These are phyloP conservation scores for Channallabes apus DNA, from an alignment of 2,797 vertebrate species.

Conservation along the genomic window DNA sequence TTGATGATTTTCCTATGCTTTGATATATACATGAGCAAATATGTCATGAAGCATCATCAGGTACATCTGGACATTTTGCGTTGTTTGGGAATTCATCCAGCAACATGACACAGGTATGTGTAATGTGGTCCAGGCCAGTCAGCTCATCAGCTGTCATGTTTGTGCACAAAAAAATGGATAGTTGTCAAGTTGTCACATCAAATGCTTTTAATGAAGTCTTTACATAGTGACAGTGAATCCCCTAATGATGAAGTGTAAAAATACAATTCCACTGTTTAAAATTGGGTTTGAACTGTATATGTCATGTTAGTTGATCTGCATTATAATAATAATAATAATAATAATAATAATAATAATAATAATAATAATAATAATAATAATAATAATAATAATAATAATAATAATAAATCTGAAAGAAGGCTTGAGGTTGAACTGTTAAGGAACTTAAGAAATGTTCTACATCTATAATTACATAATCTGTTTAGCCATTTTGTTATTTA, in stretches of 20 bases:
- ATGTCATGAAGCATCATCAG: background rate
- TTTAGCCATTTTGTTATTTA: background rate
- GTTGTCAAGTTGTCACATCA: background rate
- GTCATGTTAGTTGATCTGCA: background rate
- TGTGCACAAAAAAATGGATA: background rate
- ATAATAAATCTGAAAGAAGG: background rate
- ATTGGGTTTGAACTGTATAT: background rate
- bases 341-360: too few species aligned
- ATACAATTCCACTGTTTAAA: background rate
- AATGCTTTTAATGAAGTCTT: background rate
- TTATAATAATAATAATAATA: too few species aligned
- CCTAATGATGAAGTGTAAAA: background rate
- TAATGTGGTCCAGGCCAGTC: background rate
- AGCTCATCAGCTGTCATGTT: conserved; percentile 3
- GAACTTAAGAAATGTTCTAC: background rate
- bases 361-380: too few species aligned
- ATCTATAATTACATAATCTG: background rate
- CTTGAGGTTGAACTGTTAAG: background rate
- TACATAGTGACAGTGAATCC: background rate
- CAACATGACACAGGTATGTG: background rate
- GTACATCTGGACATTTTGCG: background rate
- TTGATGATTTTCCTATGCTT: background rate
- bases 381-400: too few species aligned
- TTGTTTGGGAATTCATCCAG: background rate
- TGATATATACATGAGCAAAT: background rate